These are phyloP conservation scores for Pygoscelis antarcticus DNA, from an alignment of 2,113 vertebrate species.

Conservation along the genomic window DNA sequence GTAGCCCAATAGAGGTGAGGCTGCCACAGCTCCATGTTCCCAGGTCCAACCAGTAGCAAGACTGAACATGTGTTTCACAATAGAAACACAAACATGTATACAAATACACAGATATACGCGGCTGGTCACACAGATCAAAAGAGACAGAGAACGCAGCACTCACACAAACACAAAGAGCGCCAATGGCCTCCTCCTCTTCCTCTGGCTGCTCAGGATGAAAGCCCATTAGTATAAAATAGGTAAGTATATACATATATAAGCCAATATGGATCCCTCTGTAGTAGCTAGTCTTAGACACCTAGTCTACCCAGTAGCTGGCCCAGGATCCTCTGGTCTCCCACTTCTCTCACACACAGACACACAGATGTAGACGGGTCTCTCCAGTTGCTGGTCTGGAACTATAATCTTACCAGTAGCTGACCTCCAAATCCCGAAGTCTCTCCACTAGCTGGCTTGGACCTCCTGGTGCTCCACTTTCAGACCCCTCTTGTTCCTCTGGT, in stretches of 20 bases:
- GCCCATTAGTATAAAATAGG: background rate
- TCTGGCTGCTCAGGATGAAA: background rate
- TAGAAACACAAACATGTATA: background rate
- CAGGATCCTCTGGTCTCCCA: background rate
- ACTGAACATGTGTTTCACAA: background rate
- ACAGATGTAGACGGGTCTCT: background rate
- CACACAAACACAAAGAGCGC: background rate
- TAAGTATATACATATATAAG: background rate
- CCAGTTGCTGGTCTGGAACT: background rate
- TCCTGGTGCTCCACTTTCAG: background rate
- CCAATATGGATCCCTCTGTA: background rate
- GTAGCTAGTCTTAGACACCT: background rate
- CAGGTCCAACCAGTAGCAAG: background rate
- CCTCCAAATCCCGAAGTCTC: background rate
- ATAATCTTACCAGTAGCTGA: background rate
- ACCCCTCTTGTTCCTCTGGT: background rate
- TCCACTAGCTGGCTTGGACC: background rate
- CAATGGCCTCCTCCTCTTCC: background rate
- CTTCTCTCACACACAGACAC: background rate
- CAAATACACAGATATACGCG: background rate
- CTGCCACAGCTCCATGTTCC: background rate
- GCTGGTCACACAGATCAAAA: background rate
- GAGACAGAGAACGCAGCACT: background rate
- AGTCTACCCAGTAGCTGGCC: background rate
- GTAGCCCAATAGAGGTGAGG: background rate